Percentiles rank a stretch among this genome's conserved stretches.
These are phyloP conservation scores for Ciconia nigra DNA, from an alignment of 2,797 vertebrate genomes.

Conservation along the genomic window DNA sequence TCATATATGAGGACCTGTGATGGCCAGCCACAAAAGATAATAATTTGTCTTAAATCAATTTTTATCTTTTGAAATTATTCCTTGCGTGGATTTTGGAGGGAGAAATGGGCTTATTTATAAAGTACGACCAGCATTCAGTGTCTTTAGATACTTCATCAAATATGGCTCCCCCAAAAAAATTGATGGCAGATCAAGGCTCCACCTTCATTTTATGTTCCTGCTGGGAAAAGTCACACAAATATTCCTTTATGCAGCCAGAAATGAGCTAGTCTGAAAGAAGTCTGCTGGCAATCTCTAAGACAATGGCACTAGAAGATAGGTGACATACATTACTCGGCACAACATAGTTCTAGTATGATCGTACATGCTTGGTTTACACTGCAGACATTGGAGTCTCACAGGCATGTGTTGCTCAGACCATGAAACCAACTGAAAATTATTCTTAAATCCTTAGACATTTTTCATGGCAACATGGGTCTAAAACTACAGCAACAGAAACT, in stretches of 20 bases:
- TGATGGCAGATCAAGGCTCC: not conserved
- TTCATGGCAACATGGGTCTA: not conserved
- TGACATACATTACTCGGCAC: not conserved
- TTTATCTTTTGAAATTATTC: not conserved
- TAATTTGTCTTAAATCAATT: not conserved
- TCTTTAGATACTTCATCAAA: not conserved
- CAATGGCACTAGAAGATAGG: not conserved
- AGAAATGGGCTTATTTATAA: not conserved
- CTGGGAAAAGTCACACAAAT: not conserved
- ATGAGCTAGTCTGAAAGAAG: not conserved
- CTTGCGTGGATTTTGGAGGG: not conserved
- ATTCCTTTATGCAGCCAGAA: not conserved
- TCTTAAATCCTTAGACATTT: conserved; percentile 36
- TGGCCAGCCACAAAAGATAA: not conserved
- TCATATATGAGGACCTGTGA: not conserved
- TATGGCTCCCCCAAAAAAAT: not conserved
- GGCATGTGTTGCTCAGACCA: not conserved
- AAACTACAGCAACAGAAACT: conserved; percentile 50
- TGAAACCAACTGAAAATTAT: conserved; percentile 29
- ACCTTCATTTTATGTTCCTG: not conserved
- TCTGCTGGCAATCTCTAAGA: not conserved
- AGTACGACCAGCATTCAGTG: not conserved
- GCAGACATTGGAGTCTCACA: not conserved
- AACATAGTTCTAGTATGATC: not conserved
- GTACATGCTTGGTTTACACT: not conserved